A percentile compares a stretch with the other conserved stretches of the same genome.
Evolutionary conservation across 2,113 vertebrate genomes (phyloP).

Genomic region (Eptatretus burgeri): DNA sequence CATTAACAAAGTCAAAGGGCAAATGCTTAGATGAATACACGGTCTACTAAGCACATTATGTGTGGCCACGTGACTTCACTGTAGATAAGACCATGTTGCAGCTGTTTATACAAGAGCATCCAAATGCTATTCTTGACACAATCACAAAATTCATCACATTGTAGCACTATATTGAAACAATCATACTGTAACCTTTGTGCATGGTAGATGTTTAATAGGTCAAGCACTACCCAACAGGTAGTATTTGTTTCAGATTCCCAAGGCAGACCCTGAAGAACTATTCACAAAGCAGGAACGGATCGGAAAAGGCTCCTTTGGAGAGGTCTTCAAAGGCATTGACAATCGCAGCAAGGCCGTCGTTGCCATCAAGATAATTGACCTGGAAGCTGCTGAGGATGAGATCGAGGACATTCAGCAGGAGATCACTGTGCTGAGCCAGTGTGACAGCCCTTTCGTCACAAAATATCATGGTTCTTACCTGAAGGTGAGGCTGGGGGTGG

Average conservation of each 20-base stretch:
- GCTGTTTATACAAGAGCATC: too few relatives aligned
- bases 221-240: background rate
- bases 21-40: too few relatives aligned
- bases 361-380: slow-evolving; percentile 73
- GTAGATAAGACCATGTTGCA: too few relatives aligned
- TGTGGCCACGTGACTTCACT: too few relatives aligned
- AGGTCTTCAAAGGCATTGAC: slow-evolving; percentile 80
- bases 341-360: slow-evolving; percentile 53
- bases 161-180: too few relatives aligned
- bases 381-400: slow-evolving; percentile 75
- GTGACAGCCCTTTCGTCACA: slow-evolving; percentile 63
- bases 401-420: slow-evolving; percentile 87
- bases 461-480: slow-evolving; percentile 76
- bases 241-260: slow-evolving; percentile 25
- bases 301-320: slow-evolving; percentile 68
- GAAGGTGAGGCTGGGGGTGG: slow-evolving; percentile 26
- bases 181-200: too few relatives aligned
- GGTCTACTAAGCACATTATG: too few relatives aligned
- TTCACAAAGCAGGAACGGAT: slow-evolving; percentile 72
- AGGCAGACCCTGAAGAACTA: slow-evolving; percentile 50
- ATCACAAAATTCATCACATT: too few relatives aligned
- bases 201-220: too few relatives aligned
- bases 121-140: too few relatives aligned
- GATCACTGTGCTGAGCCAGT: slow-evolving; percentile 72
- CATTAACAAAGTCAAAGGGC: too few relatives aligned